Evolutionary conservation across 2,113 vertebrate genomes (phyloP).

Genomic region (Takifugu bimaculatus): DNA sequence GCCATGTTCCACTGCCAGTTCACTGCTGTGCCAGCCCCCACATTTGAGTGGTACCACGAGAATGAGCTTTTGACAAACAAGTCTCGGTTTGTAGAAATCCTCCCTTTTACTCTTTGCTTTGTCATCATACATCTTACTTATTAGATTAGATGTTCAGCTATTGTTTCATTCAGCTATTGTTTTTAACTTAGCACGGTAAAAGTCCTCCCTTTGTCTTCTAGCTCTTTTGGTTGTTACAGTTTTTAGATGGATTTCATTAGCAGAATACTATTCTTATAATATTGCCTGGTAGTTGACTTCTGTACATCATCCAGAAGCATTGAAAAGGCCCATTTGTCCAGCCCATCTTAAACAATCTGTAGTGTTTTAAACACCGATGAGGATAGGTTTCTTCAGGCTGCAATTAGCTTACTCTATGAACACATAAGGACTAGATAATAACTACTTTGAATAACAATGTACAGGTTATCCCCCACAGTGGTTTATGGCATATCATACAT

Average conservation of each 20-base stretch:
- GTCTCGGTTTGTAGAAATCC: constrained; percentile 77
- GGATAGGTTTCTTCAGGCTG: constrained; percentile 17
- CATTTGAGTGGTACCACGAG: constrained; percentile 86
- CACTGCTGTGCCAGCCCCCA: constrained; percentile 82
- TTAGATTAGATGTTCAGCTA: constrained; percentile 12
- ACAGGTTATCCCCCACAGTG: constrained; percentile 9
- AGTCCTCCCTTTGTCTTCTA: constrained; percentile 7
- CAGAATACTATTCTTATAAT: constrained; percentile 47
- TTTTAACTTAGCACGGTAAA: constrained; percentile 32
- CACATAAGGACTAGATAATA: constrained; percentile 42
- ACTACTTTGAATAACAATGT: constrained; percentile 34
- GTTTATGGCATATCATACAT: no score
- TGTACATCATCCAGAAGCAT: no score
- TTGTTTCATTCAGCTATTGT: constrained; percentile 4
- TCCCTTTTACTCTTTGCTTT: background rate
- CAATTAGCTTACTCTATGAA: constrained; percentile 37
- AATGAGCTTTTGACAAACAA: constrained; percentile 82
- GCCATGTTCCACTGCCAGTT: constrained; percentile 94
- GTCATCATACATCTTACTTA: background rate
- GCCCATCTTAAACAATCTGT: background rate
- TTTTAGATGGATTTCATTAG: constrained; percentile 40
- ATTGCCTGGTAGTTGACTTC: background rate
- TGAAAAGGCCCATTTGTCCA: background rate
- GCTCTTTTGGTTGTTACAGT: constrained; percentile 11
- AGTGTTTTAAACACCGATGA: background rate